Base-by-base conservation (phyloP, 2,113 vertebrate species). In the Globicephala melas region DNA sequence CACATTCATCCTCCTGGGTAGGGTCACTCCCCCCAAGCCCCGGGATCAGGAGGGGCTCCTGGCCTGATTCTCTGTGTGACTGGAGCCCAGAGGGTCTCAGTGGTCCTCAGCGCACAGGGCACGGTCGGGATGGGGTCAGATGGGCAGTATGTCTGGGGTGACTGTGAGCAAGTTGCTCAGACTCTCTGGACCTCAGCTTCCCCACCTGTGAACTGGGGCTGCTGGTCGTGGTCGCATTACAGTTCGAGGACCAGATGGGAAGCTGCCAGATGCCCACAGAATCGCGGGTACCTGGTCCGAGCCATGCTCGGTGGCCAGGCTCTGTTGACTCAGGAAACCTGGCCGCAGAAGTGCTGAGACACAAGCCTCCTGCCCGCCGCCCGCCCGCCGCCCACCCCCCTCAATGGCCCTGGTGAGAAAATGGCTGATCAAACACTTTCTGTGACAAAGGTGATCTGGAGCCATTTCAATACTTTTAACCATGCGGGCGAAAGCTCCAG, bases 51-150 rank as follows among this genome's bases (percentile, higher is more conserved):
- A 23, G 36, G 28, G 63, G 50, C 28, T 18, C 15, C 65, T 0
- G 14, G 14, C 62, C 33, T 4, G 13, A 20, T 20, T 63, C 80
- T 62, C 58, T 63, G 36, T 41, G 18, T 2, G 65, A 14, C 15
- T 11, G 3, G 36, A 55, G 76, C 36, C 36, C 18, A 6, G 65
- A 33, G 4, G 36, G 36, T 28, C 53, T 26, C 15, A 6, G 15
- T 1, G 4, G 23, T 2, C 13, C 3, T 6, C 13, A 18, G 63
- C 3, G 17, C 6, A 1, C 28, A 47, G 31, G 23, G 25, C 20
- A 0, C 10, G 21, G 17, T 33, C 80, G 2, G 0, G 31, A 3
- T 0, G 1, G 41, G 33, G 28, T 12, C 33, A 3, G 23, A 36
- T 4, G 0, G 21, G 33, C 77, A 8, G 28, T n/a, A 17, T 1